A percentile compares a stretch with the other conserved stretches of the same genome.
Conservation (phyloP, 2,888 invertebrate genomes). For the Euclidia mi region DNA sequence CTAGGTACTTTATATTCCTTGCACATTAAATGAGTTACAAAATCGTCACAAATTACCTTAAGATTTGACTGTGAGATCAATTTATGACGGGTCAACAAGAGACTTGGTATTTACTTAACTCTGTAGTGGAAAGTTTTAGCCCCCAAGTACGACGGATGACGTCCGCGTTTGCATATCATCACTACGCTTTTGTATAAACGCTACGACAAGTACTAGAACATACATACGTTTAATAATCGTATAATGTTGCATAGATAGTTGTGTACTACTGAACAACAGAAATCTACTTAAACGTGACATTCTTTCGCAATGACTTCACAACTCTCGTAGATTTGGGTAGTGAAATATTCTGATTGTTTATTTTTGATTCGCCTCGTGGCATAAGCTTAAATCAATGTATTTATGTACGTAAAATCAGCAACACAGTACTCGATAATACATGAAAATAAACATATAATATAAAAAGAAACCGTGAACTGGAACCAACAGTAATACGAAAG, state of each 20-base stretch:
- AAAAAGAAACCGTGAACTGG: slow-evolving; percentile 1
- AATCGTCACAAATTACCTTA: slow-evolving; percentile 89
- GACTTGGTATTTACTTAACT: slow-evolving; percentile 68
- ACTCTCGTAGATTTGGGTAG: background rate
- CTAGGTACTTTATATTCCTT: slow-evolving; percentile 86
- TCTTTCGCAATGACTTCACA: background rate
- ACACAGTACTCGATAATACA: background rate
- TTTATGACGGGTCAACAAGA: slow-evolving; percentile 75
- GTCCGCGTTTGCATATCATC: slow-evolving; percentile 40
- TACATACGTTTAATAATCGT: slow-evolving; percentile 45
- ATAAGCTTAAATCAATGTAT: too few relatives aligned
- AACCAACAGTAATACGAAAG: slow-evolving; percentile 9
- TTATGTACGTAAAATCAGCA: too few relatives aligned
- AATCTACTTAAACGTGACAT: background rate
- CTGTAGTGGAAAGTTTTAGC: slow-evolving; percentile 76
- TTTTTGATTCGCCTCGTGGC: background rate
- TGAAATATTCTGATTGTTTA: background rate
- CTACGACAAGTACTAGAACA: slow-evolving; percentile 39
- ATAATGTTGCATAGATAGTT: slow-evolving; percentile 53
- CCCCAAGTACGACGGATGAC: slow-evolving; percentile 25
- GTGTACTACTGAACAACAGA: slow-evolving; percentile 18
- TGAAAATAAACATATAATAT: background rate
- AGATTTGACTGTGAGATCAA: slow-evolving; percentile 88
- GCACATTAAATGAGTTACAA: slow-evolving; percentile 88
- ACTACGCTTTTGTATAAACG: slow-evolving; percentile 39